Base-by-base conservation (phyloP, 2,888 invertebrate genomes). In the Apamea monoglypha region DNA sequence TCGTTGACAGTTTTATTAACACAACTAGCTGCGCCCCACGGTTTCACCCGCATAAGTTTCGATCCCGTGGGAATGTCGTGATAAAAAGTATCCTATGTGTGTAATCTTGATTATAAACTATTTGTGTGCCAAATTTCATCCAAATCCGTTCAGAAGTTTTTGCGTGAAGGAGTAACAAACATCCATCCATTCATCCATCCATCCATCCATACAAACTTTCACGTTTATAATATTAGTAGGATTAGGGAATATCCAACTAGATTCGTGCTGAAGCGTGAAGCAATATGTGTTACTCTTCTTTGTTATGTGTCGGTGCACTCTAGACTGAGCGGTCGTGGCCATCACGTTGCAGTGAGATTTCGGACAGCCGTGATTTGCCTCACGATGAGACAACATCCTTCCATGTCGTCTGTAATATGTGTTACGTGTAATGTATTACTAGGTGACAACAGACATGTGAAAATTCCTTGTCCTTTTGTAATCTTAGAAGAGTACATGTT, bases 1-100 rank as follows among this genome's bases (percentile, higher is more conserved):
- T 50, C 25, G 81, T 66, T 66, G 64, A 72, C 50, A 63, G 61
- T 21, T 32, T 78, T 32, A 1, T 72, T 50, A 56, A 72, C 40
- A 53, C 32, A 44, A 44, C n/a, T n/a, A n/a, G n/a, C n/a, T n/a
- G n/a, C n/a, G n/a, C n/a, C n/a, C n/a, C n/a, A n/a, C n/a, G n/a
- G n/a, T n/a, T n/a, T n/a, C n/a, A n/a, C n/a, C n/a, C n/a, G n/a
- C n/a, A n/a, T n/a, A n/a, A n/a, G n/a, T n/a, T n/a, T n/a, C n/a
- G n/a, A n/a, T n/a, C n/a, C n/a, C n/a, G n/a, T n/a, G n/a, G n/a
- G n/a, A n/a, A n/a, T n/a, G n/a, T n/a, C n/a, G n/a, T n/a, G n/a
- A n/a, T n/a, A n/a, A n/a, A n/a, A n/a, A n/a, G n/a, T n/a, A n/a
- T n/a, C n/a, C n/a, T n/a, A n/a, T n/a, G n/a, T n/a, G n/a, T n/a